Conservation (phyloP, 2,888 invertebrate species). For the Ctena decussata region DNA sequence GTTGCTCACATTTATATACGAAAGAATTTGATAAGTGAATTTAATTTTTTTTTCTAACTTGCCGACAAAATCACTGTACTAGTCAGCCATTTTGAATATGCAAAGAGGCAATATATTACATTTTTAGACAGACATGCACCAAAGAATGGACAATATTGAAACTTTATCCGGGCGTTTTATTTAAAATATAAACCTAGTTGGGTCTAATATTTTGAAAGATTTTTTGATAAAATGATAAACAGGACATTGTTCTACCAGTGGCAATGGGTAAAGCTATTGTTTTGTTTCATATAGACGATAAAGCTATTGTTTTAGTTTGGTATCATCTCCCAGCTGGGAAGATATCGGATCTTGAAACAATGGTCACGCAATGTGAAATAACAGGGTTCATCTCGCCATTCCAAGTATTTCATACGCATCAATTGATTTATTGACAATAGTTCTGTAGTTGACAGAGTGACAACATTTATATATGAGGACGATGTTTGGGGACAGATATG, state of each 20-base stretch:
- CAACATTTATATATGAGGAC: no score
- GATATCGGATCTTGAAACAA: not conserved
- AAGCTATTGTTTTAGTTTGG: not conserved
- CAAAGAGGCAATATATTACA: not conserved
- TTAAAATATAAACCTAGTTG: not conserved
- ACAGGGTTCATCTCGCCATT: not conserved
- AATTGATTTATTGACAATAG: not conserved
- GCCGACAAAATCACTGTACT: not conserved
- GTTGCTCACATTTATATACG: not conserved
- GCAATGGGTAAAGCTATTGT: not conserved
- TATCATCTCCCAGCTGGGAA: conserved; percentile 7
- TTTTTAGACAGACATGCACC: not conserved
- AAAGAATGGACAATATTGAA: not conserved
- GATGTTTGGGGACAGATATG: no score
- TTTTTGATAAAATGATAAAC: not conserved
- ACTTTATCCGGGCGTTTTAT: not conserved
- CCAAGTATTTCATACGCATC: not conserved
- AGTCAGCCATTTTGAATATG: not conserved
- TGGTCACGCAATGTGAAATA: not conserved
- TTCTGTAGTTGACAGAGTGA: no score
- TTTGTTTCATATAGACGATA: not conserved
- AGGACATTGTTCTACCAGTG: not conserved
- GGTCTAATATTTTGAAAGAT: no score
- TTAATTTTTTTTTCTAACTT: not conserved
- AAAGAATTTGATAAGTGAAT: not conserved